phyloP scores from a whole-genome alignment of 2,888 invertebrate genomes.

The Hybos culiciformis region DNA sequence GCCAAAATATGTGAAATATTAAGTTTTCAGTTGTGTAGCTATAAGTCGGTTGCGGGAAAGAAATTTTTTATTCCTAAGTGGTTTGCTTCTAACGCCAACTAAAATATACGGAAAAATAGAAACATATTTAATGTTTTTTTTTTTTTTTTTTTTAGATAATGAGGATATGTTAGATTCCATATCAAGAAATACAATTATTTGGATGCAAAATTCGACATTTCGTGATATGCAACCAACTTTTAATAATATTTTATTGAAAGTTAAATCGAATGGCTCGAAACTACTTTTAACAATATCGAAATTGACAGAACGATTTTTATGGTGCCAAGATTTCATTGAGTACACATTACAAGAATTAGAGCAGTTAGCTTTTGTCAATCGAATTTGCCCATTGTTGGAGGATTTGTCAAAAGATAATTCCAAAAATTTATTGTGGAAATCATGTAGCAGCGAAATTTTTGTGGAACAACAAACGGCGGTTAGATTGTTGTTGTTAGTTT shows the following conservation, averaged over 20 bases:
- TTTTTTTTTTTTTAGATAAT: constrained; percentile 21
- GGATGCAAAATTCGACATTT: constrained; percentile 31
- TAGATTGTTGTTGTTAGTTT: constrained; percentile 41
- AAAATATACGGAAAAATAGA: not conserved
- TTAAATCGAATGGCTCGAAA: constrained; percentile 29
- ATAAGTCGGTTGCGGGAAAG: no score
- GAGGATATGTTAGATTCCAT: constrained; percentile 26
- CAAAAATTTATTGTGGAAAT: constrained; percentile 39
- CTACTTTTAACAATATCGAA: constrained; percentile 27
- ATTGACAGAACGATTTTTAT: constrained; percentile 27
- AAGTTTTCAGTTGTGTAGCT: no score
- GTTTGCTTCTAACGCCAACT: not conserved
- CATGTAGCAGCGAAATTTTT: constrained; percentile 38
- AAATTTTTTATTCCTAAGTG: not conserved
- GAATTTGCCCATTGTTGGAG: constrained; percentile 38
- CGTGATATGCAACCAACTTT: constrained; percentile 33
- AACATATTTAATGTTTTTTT: no score
- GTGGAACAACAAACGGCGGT: constrained; percentile 46
- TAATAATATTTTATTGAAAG: constrained; percentile 28
- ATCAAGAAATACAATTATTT: constrained; percentile 26
- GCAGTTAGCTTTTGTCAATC: constrained; percentile 37
- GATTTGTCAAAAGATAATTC: constrained; percentile 45
- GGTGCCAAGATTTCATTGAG: constrained; percentile 41
- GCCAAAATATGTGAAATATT: no score
- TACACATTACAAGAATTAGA: constrained; percentile 49